Evolutionary conservation across 1,140 invertebrate species (phyloP).

Genomic region (Branchinecta lynchi): DNA sequence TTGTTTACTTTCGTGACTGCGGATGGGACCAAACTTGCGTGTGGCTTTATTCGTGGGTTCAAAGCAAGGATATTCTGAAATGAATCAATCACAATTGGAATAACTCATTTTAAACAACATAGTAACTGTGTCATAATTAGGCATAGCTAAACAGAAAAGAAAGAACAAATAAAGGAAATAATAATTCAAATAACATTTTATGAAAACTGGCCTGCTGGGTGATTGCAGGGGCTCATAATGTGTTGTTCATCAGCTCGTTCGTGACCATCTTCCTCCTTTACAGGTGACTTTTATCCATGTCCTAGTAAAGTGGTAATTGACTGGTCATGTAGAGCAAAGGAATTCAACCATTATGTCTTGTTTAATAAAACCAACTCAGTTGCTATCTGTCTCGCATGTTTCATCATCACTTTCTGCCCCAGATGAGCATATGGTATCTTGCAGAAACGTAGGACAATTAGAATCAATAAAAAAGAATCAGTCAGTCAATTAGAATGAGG

Average conservation of each 20-base stretch:
- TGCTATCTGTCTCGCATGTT: no score
- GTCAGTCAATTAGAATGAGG: no score
- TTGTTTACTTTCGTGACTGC: conserved; percentile 69
- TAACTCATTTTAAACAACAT: not conserved
- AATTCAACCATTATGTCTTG: no score
- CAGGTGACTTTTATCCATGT: no score
- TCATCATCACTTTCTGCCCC: no score
- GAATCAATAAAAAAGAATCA: no score
- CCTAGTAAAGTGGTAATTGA: no score
- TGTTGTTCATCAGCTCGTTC: not conserved
- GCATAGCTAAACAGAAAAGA: not conserved
- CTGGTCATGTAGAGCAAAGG: no score
- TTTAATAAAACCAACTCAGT: no score
- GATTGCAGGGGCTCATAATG: not conserved
- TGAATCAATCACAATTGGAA: conserved; percentile 11
- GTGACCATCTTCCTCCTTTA: no score
- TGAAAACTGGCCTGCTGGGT: not conserved
- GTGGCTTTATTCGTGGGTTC: conserved; percentile 61
- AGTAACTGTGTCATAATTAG: not conserved
- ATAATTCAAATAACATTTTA: not conserved
- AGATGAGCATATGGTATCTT: no score
- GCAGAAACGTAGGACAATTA: no score
- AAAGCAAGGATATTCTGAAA: conserved; percentile 62
- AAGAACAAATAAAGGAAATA: not conserved
- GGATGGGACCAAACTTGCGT: conserved; percentile 62